phyloP scores from a whole-genome alignment of 1,140 invertebrate genomes.

The Brachionus paranguensis region DNA sequence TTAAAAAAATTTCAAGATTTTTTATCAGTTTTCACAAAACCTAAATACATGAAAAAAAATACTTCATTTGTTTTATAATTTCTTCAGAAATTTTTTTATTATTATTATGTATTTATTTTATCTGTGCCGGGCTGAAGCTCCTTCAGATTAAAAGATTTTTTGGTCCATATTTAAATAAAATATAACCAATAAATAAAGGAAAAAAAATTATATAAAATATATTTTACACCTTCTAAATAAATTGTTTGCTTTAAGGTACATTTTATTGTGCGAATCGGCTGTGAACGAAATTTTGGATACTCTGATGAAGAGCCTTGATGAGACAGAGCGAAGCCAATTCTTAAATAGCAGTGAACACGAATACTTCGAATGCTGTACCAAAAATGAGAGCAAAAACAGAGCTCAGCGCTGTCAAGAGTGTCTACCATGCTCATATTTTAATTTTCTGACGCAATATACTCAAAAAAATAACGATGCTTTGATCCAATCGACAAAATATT shows the following conservation, averaged over 20 bases:
- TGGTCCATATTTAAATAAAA: no score
- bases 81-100: no score
- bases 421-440: conserved; percentile 51
- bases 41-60: no score
- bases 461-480: conserved; percentile 55
- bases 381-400: conserved; percentile 48
- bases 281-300: conserved; percentile 79
- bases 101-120: no score
- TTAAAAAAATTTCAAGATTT: no score
- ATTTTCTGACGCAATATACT: conserved; percentile 52
- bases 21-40: no score
- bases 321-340: neutral
- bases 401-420: conserved; percentile 53
- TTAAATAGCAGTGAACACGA: conserved; percentile 41
- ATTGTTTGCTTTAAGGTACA: conserved; percentile 60
- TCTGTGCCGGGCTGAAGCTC: no score
- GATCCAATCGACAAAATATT: conserved; percentile 54
- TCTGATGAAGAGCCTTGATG: conserved; percentile 55
- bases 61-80: no score
- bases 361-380: conserved; percentile 22
- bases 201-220: no score
- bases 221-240: no score
- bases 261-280: conserved; percentile 79
- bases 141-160: no score
- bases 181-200: no score